Evolutionary conservation across 1,140 invertebrate genomes (phyloP).

Genomic region (Thaumetopoea pityocampa): DNA sequence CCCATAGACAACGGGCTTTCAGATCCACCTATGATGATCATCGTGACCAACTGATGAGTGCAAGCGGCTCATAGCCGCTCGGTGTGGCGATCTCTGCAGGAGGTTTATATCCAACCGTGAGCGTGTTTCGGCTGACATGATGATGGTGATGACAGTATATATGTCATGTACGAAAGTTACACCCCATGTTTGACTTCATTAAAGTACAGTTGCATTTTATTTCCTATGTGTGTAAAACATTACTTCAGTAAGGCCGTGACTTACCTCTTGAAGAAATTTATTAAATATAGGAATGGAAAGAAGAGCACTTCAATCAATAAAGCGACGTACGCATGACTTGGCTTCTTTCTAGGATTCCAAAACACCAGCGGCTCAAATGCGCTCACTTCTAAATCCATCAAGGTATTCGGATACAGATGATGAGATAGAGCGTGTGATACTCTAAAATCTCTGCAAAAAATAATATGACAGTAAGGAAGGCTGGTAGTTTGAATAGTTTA

Average conservation of each 20-base stretch:
- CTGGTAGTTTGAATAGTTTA: too few species aligned
- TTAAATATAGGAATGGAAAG: conserved; percentile 44
- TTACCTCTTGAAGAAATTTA: conserved; percentile 46
- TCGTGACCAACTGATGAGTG: too few species aligned
- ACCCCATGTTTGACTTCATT: too few species aligned
- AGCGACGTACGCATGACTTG: conserved; percentile 30
- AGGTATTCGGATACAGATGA: conserved; percentile 88
- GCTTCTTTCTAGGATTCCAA: conserved; percentile 78
- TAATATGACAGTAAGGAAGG: too few species aligned
- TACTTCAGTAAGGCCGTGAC: conserved; percentile 2
- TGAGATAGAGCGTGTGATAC: conserved; percentile 87
- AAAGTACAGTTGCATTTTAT: too few species aligned
- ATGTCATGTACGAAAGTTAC: too few species aligned
- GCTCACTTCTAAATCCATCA: conserved; percentile 85
- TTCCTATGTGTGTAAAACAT: too few species aligned
- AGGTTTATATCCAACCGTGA: too few species aligned
- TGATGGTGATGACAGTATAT: too few species aligned
- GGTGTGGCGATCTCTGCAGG: too few species aligned
- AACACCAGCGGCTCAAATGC: conserved; percentile 82
- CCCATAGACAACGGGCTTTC: conserved; percentile 2
- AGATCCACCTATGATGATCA: neutral
- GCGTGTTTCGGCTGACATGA: too few species aligned
- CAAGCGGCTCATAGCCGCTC: too few species aligned
- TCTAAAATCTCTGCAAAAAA: conserved; percentile 82
- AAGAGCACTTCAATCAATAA: conserved; percentile 37